Conservation (phyloP, 2,797 vertebrate species). For the Sylvilagus floridanus region DNA sequence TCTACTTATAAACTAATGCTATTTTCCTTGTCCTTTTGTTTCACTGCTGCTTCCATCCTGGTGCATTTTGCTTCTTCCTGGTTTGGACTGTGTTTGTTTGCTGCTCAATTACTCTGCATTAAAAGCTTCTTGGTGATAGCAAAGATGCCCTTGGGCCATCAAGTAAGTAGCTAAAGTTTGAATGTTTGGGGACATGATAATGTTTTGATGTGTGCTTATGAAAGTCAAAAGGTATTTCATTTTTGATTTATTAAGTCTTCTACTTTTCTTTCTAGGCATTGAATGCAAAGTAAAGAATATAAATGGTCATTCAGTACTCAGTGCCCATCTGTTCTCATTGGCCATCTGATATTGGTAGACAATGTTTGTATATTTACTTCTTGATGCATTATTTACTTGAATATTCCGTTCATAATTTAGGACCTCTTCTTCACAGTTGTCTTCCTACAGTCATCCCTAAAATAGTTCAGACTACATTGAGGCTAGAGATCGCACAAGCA, state of each 20-base stretch:
- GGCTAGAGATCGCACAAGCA: neutral
- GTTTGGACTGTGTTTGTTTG: slow-evolving; percentile 88
- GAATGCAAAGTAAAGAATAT: slow-evolving; percentile 46
- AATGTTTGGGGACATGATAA: slow-evolving; percentile 53
- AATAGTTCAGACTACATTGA: neutral
- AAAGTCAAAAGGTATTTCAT: slow-evolving; percentile 32
- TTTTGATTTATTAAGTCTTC: slow-evolving; percentile 54
- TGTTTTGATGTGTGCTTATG: slow-evolving; percentile 64
- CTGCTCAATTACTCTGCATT: slow-evolving; percentile 87
- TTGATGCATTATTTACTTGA: slow-evolving; percentile 15
- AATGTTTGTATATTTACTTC: slow-evolving; percentile 10
- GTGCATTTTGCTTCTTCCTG: slow-evolving; percentile 87
- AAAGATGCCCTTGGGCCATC: slow-evolving; percentile 93
- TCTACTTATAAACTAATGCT: slow-evolving; percentile 88
- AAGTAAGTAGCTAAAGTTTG: slow-evolving; percentile 93
- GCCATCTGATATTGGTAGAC: neutral
- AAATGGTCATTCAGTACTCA: neutral
- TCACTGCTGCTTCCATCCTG: slow-evolving; percentile 83
- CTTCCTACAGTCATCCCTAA: neutral
- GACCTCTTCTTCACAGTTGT: neutral
- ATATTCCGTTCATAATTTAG: slow-evolving; percentile 29
- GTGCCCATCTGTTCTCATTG: neutral
- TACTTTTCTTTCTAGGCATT: slow-evolving; percentile 51
- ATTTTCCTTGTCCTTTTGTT: slow-evolving; percentile 88
- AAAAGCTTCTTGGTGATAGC: slow-evolving; percentile 94